These are phyloP conservation scores for Linepithema humile DNA, from an alignment of 1,140 invertebrate genomes.

Conservation along the genomic window DNA sequence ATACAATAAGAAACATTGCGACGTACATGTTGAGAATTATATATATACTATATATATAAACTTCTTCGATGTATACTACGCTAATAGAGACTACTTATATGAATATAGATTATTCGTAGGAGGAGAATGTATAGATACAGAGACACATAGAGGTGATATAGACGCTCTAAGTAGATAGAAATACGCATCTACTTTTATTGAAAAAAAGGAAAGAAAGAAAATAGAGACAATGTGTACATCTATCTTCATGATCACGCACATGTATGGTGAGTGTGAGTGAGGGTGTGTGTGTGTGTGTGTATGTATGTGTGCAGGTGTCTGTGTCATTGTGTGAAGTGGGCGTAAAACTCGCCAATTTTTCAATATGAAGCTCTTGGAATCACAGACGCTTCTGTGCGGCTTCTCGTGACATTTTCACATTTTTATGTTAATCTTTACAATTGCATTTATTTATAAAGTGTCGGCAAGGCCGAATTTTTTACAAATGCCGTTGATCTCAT, in stretches of 20 bases:
- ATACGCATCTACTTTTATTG: conserved; percentile 63
- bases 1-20: conserved; percentile 53
- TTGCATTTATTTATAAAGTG: neutral
- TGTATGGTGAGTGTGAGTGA: too few relatives aligned
- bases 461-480: neutral
- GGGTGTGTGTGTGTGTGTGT: neutral
- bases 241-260: neutral
- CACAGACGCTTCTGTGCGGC: neutral
- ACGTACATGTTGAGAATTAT: conserved; percentile 44
- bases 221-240: conserved; percentile 34
- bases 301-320: neutral
- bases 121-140: conserved; percentile 42
- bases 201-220: conserved; percentile 53
- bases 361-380: neutral
- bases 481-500: neutral
- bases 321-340: neutral
- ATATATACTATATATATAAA: conserved; percentile 27
- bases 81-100: neutral
- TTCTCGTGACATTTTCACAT: neutral
- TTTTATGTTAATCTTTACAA: conserved; percentile 22
- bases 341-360: neutral
- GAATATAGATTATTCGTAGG: conserved; percentile 13
- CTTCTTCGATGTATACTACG: neutral
- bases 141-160: conserved; percentile 44
- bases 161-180: conserved; percentile 59